Conservation (phyloP, 37 sponge, comb jelly and placozoan species). For the Tethya wilhelma region DNA sequence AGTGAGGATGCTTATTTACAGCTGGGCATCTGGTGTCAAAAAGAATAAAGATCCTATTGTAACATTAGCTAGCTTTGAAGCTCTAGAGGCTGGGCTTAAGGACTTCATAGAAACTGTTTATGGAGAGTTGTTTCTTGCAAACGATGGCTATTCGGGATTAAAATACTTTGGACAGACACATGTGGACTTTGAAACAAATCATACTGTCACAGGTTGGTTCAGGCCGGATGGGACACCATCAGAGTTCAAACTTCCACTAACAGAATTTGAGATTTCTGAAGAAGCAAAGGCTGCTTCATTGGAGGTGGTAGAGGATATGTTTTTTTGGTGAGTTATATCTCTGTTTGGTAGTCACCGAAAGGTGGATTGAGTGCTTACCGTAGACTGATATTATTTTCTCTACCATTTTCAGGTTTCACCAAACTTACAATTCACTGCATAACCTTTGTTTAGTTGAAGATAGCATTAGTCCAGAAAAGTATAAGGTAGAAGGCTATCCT, state of each 20-base stretch:
- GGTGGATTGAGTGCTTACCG: no score
- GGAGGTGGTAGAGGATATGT: not conserved
- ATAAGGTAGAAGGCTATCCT: no score
- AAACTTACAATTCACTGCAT: no score
- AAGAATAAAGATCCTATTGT: conserved; percentile 1
- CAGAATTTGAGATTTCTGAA: not conserved
- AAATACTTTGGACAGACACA: conserved; percentile 11
- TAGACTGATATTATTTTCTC: no score
- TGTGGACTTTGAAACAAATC: conserved; percentile 8
- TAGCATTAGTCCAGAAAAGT: no score
- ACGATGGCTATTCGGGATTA: not conserved
- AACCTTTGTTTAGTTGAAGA: no score
- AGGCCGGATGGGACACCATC: not conserved
- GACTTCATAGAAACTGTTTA: not conserved
- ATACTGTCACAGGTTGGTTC: not conserved
- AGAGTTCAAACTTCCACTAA: not conserved
- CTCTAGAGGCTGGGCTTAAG: not conserved
- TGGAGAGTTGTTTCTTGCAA: not conserved
- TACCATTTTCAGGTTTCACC: no score
- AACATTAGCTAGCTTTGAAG: not conserved
- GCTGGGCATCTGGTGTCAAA: not conserved
- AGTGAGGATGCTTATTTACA: not conserved
- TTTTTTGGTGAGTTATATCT: not conserved
- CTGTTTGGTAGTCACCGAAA: no score
- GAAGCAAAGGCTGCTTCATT: not conserved